Evolutionary conservation across 2,888 invertebrate species (phyloP), one percentile per base, ranked within the genome.

Genomic region (Hermaeophaga mercurialis): DNA sequence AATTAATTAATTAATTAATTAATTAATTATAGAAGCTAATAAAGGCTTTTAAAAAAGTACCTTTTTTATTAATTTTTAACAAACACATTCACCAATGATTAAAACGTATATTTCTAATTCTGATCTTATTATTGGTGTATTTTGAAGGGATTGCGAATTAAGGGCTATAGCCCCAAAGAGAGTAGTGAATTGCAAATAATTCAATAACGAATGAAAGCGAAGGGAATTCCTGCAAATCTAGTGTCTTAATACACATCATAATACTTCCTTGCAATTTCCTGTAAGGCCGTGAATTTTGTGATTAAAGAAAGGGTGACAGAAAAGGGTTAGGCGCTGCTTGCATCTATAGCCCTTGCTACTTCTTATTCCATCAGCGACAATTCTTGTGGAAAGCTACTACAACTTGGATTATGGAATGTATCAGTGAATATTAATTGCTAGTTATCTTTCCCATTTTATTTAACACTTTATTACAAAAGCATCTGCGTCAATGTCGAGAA

Each of bases 211-310:
- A 61, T 61, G 67, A 70, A 65, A 66, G 69, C 56, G 54, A 22
- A 57, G 56, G 38, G 53, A 64, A 67, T 66, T 66, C 62, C 64
- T 62, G 61, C 64, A 61, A 60, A 65, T 65, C 66, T 62, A 65
- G 57, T 67, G 72, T 72, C 72, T 75, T 75, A 75, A 75, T 74
- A 73, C 72, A 73, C 70, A 74, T 73, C 69, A 71, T 74, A 76
- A 75, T 75, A 73, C 73, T 72, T 73, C 73, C 74, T 74, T 72
- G 73, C 75, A 76, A 76, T 76, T 76, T 76, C 76, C 76, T 69
- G 61, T 65, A 58, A 66, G 66, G 66, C 68, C 59, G 58, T 52
- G 63, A 65, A 59, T 62, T 61, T 65, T 59, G 55, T 66, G 66
- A 69, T 66, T 67, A 66, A 61, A 59, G 62, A 66, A 66, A 65